Evolutionary conservation across 1,140 invertebrate genomes (phyloP).

Genomic region (Pseudomyrmex sp.): DNA sequence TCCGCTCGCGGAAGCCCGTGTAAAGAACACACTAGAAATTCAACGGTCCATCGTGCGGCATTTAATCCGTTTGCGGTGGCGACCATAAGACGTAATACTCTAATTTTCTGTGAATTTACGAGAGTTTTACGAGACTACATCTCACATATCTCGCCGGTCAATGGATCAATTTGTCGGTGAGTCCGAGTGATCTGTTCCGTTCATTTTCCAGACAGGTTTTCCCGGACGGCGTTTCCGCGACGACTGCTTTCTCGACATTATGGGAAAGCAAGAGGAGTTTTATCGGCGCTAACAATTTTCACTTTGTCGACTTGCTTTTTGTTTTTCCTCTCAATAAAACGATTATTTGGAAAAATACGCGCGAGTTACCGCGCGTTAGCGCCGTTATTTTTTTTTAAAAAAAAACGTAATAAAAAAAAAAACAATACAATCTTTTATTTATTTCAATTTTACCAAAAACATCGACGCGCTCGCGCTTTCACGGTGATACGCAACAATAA

Average conservation of each 20-base stretch:
- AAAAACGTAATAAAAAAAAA: neutral
- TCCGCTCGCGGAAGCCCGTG: neutral
- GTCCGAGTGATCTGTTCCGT: neutral
- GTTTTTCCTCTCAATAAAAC: no score
- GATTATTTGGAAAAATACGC: no score
- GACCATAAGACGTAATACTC: slow-evolving; percentile 22
- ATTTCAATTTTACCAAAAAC: neutral
- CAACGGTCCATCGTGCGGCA: neutral
- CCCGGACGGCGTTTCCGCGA: neutral
- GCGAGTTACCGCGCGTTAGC: no score
- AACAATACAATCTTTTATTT: neutral
- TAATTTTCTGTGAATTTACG: slow-evolving; percentile 44
- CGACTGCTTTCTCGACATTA: neutral
- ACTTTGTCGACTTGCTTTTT: neutral
- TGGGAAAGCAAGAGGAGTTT: neutral
- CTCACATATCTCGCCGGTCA: neutral
- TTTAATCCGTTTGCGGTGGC: slow-evolving; percentile 41
- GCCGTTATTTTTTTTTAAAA: no score
- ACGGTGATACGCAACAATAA: no score
- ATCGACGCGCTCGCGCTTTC: no score
- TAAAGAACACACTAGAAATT: no score
- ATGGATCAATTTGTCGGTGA: slow-evolving; percentile 6
- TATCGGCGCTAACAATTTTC: neutral
- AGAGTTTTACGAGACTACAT: slow-evolving; percentile 38
- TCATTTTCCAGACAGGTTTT: slow-evolving; percentile 12